Percentiles rank a stretch among this genome's conserved stretches.
Evolutionary conservation across 2,888 invertebrate species (phyloP).

Genomic region (Gandaritis pyraliata): DNA sequence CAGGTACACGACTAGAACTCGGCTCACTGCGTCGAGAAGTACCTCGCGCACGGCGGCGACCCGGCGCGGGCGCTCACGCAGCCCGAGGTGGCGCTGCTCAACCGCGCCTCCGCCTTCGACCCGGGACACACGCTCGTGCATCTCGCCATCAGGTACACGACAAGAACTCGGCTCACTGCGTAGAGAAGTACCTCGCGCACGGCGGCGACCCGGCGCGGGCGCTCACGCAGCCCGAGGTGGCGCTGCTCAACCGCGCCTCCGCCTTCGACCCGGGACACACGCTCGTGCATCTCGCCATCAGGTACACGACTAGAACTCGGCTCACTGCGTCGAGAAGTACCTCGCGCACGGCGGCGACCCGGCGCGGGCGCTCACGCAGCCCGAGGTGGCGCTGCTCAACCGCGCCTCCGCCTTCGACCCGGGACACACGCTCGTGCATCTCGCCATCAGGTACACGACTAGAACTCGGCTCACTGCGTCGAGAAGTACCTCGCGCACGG

Average conservation of each 20-base stretch:
- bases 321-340: constrained; percentile 94
- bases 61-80: constrained; percentile 93
- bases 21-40: constrained; percentile 93
- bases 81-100: constrained; percentile 90
- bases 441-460: constrained; percentile 92
- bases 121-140: constrained; percentile 97
- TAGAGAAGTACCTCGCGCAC: constrained; percentile 93
- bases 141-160: constrained; percentile 91
- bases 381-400: constrained; percentile 89
- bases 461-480: constrained; percentile 94
- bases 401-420: constrained; percentile 94
- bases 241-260: constrained; percentile 86
- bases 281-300: constrained; percentile 96
- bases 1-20: constrained; percentile 91
- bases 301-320: constrained; percentile 91
- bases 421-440: constrained; percentile 97
- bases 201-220: constrained; percentile 96
- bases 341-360: constrained; percentile 95
- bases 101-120: constrained; percentile 93
- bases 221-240: constrained; percentile 92
- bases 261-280: constrained; percentile 98
- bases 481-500: constrained; percentile 92
- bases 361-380: constrained; percentile 91
- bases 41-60: constrained; percentile 94
- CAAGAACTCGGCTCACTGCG: constrained; percentile 93